phyloP scores from a whole-genome alignment of 2,113 vertebrate genomes.

The Odocoileus hemionus region DNA sequence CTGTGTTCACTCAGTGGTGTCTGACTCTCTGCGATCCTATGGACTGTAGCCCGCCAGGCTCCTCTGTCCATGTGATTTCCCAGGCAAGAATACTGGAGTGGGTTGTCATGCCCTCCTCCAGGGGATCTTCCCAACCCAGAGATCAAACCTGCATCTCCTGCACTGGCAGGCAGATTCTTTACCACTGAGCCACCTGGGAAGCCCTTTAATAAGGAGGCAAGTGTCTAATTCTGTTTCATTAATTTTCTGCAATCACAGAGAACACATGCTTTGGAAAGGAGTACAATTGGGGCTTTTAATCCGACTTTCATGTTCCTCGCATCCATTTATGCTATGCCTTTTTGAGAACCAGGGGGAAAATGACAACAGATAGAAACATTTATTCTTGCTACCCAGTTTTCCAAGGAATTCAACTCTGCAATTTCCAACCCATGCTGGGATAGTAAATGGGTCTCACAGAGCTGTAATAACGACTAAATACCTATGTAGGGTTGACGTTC shows the following conservation, averaged over 20 bases:
- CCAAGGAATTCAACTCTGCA: background rate
- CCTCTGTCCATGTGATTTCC: background rate
- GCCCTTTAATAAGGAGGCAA: background rate
- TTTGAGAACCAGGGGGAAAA: background rate
- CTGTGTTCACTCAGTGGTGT: background rate
- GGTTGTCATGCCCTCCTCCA: background rate
- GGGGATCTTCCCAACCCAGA: background rate
- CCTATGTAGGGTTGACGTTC: background rate
- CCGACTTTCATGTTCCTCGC: background rate
- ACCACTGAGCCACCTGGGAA: background rate
- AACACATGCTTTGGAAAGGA: background rate
- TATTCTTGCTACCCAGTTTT: background rate
- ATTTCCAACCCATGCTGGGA: background rate
- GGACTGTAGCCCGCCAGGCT: background rate
- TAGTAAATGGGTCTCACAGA: background rate
- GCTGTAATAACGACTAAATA: background rate
- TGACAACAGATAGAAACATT: background rate
- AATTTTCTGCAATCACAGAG: background rate
- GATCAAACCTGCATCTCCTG: background rate
- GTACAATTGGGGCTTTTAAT: fast-evolving
- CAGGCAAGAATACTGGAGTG: background rate
- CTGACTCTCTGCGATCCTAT: background rate
- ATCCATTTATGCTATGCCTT: background rate
- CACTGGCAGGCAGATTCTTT: background rate
- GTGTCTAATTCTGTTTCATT: background rate